A percentile compares a stretch with the other conserved stretches of the same genome.
These are phyloP conservation scores for Drosophila lacteicornis DNA, from an alignment of 1,140 invertebrate genomes.

Conservation along the genomic window DNA sequence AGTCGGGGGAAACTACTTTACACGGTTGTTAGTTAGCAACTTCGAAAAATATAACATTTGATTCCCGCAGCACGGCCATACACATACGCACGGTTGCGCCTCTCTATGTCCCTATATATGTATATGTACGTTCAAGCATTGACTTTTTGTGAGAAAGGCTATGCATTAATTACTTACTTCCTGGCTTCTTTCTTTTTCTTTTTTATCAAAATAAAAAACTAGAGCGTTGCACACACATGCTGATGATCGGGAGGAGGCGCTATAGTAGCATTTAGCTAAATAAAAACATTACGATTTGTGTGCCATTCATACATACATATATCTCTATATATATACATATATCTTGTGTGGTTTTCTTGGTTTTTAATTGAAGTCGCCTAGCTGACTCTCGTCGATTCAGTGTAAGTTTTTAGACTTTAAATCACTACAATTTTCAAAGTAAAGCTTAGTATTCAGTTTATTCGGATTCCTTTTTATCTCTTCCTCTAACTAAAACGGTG, in stretches of 20 bases:
- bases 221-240: constrained; percentile 27
- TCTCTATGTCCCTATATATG: constrained; percentile 12
- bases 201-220: constrained; percentile 60
- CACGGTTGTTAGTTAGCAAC: constrained; percentile 48
- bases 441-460: constrained; percentile 78
- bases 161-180: constrained; percentile 10
- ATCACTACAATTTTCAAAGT: constrained; percentile 77
- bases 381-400: constrained; percentile 21
- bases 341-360: constrained; percentile 16
- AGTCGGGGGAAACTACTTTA: constrained; percentile 29
- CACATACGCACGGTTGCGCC: constrained; percentile 24
- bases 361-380: constrained; percentile 34
- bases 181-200: constrained; percentile 3
- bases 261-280: constrained; percentile 44
- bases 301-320: constrained; percentile 53
- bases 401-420: constrained; percentile 40
- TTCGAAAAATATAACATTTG: constrained; percentile 55
- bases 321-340: constrained; percentile 39
- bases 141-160: constrained; percentile 33
- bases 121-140: constrained; percentile 44
- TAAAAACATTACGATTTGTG: constrained; percentile 56
- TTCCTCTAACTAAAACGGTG: constrained; percentile 29
- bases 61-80: constrained; percentile 41
- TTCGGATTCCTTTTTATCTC: constrained; percentile 30
- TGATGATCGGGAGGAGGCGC: constrained; percentile 39